Evolutionary conservation across 2,888 invertebrate species (phyloP), one percentile per base, ranked within the genome.

Genomic region (Trichogramma evanescens): DNA sequence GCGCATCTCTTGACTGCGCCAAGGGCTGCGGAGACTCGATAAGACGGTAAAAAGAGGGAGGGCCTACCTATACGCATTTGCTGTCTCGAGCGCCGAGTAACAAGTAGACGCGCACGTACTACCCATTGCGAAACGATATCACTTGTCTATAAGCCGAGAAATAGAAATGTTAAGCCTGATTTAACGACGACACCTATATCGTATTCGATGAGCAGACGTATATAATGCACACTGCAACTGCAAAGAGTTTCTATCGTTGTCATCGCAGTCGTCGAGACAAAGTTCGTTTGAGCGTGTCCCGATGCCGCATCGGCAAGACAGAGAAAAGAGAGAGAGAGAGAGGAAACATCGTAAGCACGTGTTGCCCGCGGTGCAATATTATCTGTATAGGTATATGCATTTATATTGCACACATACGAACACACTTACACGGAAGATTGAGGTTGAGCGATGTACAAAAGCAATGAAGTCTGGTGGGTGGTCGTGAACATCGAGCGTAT

Each of bases 391-490:
- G 26, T 26, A 26, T 26, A 26, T 26, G 26, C 26, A 26, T 26
- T 26, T 26, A 26, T 26, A 26, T 26, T 58, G 64, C 62, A 57
- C 49, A 9, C 9, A 9, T 10, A 13, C 5, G 49, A 10, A 6
- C 13, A n/a, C 13, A 50, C 50, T 5, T 4, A 10, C 10, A 48
- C 10, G 26, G 48, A 6, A 10, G 48, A 48, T 48, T 10, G 10
- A 48, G 10, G 48, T 48, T 48, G 40, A 8, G 54, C 39, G 56
- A 10, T 63, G 63, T 65, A 65, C 67, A 69, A 67, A 67, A 66
- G 63, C 63, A 66, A 67, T 61, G 61, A 66, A 63, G 65, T 59
- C 59, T 61, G 54, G 59, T 62, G 62, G 64, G 64, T 64, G 64
- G 62, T 64, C 64, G 57, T 54, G 26, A 26, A 26, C 26, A 26